phyloP scores from a whole-genome alignment of 2,113 vertebrate genomes.

The Grammomys dolichurus region DNA sequence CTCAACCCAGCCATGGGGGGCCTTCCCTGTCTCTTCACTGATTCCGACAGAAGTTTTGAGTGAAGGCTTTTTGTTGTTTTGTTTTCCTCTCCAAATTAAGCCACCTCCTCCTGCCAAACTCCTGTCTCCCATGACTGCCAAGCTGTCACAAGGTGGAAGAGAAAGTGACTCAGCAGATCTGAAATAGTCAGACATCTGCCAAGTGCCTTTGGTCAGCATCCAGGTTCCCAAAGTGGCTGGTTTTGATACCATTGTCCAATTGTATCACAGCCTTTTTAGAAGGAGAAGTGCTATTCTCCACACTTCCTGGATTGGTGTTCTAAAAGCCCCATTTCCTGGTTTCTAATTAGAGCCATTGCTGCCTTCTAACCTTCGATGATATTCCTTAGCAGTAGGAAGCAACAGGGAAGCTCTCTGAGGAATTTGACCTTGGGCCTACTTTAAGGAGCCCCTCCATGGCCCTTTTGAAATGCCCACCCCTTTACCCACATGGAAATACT shows the following conservation, averaged over 20 bases:
- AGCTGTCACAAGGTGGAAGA: neutral
- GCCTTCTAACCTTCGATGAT: neutral
- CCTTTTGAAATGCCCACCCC: neutral
- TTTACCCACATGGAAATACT: neutral
- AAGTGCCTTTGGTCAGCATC: neutral
- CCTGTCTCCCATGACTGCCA: neutral
- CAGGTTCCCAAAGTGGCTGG: neutral
- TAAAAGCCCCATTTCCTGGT: neutral
- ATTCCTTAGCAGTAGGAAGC: neutral
- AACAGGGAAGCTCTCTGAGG: neutral
- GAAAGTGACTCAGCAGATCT: neutral
- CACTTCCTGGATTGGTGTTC: neutral
- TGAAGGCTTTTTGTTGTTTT: neutral
- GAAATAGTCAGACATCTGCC: neutral
- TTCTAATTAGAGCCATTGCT: neutral
- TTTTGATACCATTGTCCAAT: neutral
- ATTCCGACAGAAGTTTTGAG: slow-evolving; percentile 15
- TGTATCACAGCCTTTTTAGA: neutral
- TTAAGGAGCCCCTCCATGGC: neutral
- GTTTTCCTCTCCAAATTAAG: neutral
- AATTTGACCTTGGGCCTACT: neutral
- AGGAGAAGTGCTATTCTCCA: neutral
- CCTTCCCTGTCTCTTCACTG: neutral
- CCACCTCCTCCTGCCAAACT: neutral
- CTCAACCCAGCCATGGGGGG: neutral